phyloP scores from a whole-genome alignment of 2,797 vertebrate species.

The Sebastes hopkinsi region DNA sequence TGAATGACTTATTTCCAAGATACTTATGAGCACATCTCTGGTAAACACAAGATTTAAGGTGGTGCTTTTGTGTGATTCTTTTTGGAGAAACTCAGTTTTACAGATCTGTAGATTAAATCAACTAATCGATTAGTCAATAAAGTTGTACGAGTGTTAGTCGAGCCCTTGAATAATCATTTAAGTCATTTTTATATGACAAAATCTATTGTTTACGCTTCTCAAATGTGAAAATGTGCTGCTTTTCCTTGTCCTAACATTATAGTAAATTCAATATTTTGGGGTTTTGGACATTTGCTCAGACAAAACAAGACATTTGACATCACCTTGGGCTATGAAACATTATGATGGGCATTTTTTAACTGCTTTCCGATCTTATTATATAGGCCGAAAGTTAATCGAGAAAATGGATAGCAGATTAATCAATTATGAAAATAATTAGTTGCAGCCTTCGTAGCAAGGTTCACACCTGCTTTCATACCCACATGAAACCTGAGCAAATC shows the following conservation, averaged over 20 bases:
- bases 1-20: too few species aligned
- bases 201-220: neutral
- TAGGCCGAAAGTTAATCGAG: neutral
- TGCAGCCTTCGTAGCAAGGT: neutral
- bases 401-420: neutral
- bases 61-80: too few species aligned
- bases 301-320: neutral
- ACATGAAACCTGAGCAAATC: neutral
- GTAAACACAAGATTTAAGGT: too few species aligned
- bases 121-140: too few species aligned
- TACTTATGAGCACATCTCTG: too few species aligned
- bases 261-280: too few species aligned
- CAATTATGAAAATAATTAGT: neutral
- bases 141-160: too few species aligned
- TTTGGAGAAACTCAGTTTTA: too few species aligned
- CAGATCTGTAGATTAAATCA: too few species aligned
- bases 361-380: neutral
- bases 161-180: too few species aligned
- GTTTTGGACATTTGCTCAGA: neutral
- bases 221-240: neutral
- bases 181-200: neutral
- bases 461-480: constrained; percentile 3
- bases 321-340: neutral
- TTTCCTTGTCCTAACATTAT: neutral
- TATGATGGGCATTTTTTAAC: neutral